Conservation (phyloP, 1,140 invertebrate genomes). For the Drosophila watanabei region DNA sequence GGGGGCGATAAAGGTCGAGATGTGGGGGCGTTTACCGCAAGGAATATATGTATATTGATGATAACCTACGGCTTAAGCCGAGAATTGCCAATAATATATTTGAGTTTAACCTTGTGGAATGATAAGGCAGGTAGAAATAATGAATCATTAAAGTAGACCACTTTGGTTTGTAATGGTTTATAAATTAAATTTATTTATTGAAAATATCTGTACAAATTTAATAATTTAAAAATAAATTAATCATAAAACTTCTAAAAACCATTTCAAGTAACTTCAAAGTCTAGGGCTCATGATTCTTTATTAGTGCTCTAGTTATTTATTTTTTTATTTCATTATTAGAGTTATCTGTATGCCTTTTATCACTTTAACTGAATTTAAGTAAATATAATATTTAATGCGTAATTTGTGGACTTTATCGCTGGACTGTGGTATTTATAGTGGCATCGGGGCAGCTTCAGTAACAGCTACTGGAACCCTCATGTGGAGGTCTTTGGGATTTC, state of each 20-base stretch:
- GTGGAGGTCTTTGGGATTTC: slow-evolving; percentile 14
- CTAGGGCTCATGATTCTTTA: neutral
- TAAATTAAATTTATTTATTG: neutral
- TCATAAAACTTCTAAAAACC: neutral
- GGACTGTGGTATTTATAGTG: slow-evolving; percentile 36
- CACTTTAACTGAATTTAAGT: slow-evolving; percentile 12
- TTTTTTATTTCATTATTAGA: neutral
- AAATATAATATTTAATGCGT: slow-evolving; percentile 39
- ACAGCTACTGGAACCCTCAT: slow-evolving; percentile 19
- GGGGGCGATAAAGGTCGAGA: slow-evolving; percentile 1
- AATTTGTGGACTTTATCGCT: slow-evolving; percentile 41
- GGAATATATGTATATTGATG: neutral
- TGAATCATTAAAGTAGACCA: neutral
- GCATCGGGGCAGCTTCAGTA: slow-evolving; percentile 23
- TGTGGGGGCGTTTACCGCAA: slow-evolving; percentile 15
- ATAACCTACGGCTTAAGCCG: neutral
- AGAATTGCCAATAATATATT: slow-evolving; percentile 8
- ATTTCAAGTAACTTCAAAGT: neutral
- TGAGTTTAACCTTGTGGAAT: slow-evolving; percentile 1
- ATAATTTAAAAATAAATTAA: neutral
- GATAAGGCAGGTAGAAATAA: neutral
- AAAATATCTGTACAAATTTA: neutral
- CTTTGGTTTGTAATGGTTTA: neutral
- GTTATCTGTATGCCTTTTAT: slow-evolving; percentile 23
- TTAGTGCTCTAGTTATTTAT: slow-evolving; percentile 1